Evolutionary conservation across 1,140 invertebrate species (phyloP).

Genomic region (Mesaphorura yosii): DNA sequence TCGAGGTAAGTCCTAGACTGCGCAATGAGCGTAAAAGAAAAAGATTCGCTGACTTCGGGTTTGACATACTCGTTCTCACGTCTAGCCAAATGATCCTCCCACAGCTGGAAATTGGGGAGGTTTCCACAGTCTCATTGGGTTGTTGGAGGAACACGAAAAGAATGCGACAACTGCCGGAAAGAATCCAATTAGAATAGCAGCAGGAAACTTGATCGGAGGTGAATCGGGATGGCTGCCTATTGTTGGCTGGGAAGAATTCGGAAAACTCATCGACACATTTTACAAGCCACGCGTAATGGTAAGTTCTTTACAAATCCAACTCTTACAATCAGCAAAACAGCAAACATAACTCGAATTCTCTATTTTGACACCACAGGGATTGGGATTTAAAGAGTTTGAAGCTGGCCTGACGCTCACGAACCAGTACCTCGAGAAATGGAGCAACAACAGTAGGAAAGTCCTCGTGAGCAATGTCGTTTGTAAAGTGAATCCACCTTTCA

Average conservation of each 20-base stretch:
- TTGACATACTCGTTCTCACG: too few relatives aligned
- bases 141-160: too few relatives aligned
- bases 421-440: background rate
- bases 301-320: too few relatives aligned
- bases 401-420: background rate
- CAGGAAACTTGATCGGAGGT: conserved; percentile 16
- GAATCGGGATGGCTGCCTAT: conserved; percentile 8
- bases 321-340: too few relatives aligned
- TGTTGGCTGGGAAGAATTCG: conserved; percentile 6
- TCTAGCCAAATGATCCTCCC: background rate
- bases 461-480: conserved; percentile 2
- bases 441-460: background rate
- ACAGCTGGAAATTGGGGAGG: too few relatives aligned
- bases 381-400: conserved; percentile 7
- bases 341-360: too few relatives aligned
- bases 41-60: too few relatives aligned
- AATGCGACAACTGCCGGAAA: background rate
- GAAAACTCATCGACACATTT: background rate
- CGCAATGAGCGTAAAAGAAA: too few relatives aligned
- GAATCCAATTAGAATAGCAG: background rate
- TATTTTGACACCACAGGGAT: background rate
- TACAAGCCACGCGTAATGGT: background rate
- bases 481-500: background rate
- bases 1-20: background rate
- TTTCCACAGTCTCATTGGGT: too few relatives aligned